Evolutionary conservation across 2,113 vertebrate species (phyloP).

Genomic region (Chionodraco myersi): DNA sequence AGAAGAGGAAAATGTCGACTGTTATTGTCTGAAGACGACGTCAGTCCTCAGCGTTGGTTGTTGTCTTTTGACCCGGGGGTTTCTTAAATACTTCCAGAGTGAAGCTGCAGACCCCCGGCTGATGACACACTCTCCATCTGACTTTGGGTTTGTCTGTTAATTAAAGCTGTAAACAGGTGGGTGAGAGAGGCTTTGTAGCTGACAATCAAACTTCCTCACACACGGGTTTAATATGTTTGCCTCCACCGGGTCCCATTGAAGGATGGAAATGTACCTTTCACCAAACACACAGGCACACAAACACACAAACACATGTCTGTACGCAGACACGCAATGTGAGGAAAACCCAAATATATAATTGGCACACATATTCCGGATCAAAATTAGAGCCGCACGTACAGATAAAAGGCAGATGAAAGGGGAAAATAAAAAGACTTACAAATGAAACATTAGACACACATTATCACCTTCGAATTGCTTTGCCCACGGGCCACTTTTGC

Average conservation of each 20-base stretch:
- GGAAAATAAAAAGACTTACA: too few species aligned
- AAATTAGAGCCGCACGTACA: too few species aligned
- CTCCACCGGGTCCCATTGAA: slow-evolving; percentile 38
- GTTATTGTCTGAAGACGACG: slow-evolving; percentile 29
- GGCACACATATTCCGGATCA: too few species aligned
- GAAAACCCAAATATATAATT: neutral
- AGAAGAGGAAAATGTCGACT: neutral
- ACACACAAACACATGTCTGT: slow-evolving; percentile 27
- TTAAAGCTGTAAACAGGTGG: slow-evolving; percentile 75
- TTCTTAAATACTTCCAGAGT: slow-evolving; percentile 62
- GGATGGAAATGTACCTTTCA: slow-evolving; percentile 49
- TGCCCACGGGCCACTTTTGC: too few species aligned
- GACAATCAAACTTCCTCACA: slow-evolving; percentile 58
- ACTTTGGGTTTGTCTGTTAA: slow-evolving; percentile 78
- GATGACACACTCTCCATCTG: slow-evolving; percentile 65
- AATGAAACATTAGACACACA: too few species aligned
- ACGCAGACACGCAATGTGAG: slow-evolving; percentile 10
- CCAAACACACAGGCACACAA: slow-evolving; percentile 21
- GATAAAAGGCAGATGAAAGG: too few species aligned
- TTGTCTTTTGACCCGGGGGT: slow-evolving; percentile 47
- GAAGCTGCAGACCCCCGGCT: slow-evolving; percentile 50
- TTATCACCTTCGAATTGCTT: too few species aligned
- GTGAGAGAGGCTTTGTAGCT: slow-evolving; percentile 63
- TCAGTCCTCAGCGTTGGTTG: slow-evolving; percentile 43
- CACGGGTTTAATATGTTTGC: slow-evolving; percentile 60